phyloP scores from a whole-genome alignment of 2,797 vertebrate species.

The Girardinus metallicus region DNA sequence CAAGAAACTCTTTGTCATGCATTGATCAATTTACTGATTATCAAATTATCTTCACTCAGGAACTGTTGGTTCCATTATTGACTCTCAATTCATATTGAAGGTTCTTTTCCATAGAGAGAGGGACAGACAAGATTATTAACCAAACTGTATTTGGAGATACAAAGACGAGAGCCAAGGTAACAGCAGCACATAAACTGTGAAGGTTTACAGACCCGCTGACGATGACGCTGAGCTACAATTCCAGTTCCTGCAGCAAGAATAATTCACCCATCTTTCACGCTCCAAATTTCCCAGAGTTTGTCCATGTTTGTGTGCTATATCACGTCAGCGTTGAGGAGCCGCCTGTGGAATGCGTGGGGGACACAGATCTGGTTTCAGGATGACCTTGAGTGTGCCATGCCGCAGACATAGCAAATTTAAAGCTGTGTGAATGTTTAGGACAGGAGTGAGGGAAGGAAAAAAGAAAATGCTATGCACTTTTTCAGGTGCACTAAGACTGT shows the following conservation, averaged over 20 bases:
- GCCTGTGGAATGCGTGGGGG: slow-evolving; percentile 83
- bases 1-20: neutral
- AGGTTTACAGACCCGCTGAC: slow-evolving; percentile 9
- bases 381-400: slow-evolving; percentile 80
- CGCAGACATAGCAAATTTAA: slow-evolving; percentile 76
- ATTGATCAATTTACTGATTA: neutral
- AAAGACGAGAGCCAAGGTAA: slow-evolving; percentile 9
- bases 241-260: slow-evolving; percentile 39
- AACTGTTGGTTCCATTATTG: neutral
- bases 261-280: slow-evolving; percentile 23
- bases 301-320: slow-evolving; percentile 60
- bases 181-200: slow-evolving; percentile 6
- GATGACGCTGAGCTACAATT: slow-evolving; percentile 18
- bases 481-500: neutral
- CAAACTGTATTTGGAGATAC: slow-evolving; percentile 13
- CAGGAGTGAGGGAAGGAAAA: slow-evolving; percentile 5
- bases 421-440: slow-evolving; percentile 18
- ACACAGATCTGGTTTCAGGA: slow-evolving; percentile 83
- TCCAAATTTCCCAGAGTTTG: slow-evolving; percentile 23
- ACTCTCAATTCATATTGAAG: neutral
- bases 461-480: neutral
- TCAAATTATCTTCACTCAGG: neutral
- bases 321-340: slow-evolving; percentile 65
- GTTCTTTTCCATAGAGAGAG: neutral
- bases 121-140: neutral